phyloP scores from a whole-genome alignment of 1,140 invertebrate genomes.

The Lepidurus apus region DNA sequence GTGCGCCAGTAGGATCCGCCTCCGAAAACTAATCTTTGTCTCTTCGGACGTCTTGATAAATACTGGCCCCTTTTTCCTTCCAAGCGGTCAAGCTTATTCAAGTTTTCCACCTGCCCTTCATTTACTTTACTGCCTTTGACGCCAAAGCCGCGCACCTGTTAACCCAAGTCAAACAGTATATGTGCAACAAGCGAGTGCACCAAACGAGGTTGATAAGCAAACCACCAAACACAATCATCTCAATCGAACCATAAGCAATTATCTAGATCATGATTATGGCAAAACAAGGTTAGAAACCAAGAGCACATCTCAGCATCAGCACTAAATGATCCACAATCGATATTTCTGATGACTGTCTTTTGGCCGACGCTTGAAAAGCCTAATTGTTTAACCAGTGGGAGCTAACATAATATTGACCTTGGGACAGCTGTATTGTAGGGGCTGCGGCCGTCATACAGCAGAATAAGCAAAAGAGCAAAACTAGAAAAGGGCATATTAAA shows the following conservation, averaged over 20 bases:
- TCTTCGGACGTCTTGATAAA: not conserved
- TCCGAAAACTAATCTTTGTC: not conserved
- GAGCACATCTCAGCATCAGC: not conserved
- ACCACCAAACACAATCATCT: not conserved
- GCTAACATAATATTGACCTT: slow-evolving; percentile 19
- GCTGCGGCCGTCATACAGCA: not conserved
- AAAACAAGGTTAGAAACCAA: not conserved
- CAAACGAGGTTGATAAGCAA: not conserved
- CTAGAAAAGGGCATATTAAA: not conserved
- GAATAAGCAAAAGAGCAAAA: slow-evolving; percentile 6
- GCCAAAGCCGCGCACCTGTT: slow-evolving; percentile 10
- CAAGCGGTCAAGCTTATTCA: not conserved
- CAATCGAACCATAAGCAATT: not conserved
- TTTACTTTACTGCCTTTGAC: slow-evolving; percentile 4
- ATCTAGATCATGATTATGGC: not conserved
- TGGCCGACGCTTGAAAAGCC: not conserved
- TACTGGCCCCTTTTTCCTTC: not conserved
- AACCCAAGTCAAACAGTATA: not conserved
- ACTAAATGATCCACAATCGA: not conserved
- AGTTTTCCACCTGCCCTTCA: not conserved
- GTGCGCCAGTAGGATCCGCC: not conserved
- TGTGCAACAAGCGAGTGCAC: not conserved
- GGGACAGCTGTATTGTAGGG: slow-evolving; percentile 10
- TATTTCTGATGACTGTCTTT: not conserved
- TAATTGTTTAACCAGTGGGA: slow-evolving; percentile 9